Conservation (phyloP, 2,113 vertebrate species). For the Lycaon pictus region DNA sequence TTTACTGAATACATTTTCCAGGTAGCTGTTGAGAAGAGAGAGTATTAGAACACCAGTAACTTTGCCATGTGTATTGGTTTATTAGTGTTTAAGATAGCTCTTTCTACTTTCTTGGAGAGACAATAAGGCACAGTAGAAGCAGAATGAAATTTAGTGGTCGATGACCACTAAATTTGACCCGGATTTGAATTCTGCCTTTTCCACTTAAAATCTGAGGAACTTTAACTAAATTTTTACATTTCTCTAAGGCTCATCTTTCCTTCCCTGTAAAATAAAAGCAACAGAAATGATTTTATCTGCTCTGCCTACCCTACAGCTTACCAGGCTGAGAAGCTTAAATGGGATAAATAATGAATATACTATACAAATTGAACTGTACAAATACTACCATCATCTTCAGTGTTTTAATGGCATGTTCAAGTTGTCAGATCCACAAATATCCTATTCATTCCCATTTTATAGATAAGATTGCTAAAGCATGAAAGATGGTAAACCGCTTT, state of each 20-base stretch:
- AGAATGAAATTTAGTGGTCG: conserved; percentile 37
- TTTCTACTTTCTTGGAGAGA: conserved; percentile 26
- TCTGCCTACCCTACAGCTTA: conserved; percentile 30
- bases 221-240: not conserved
- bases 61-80: not conserved
- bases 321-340: conserved; percentile 49
- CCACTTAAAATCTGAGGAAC: not conserved
- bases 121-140: conserved; percentile 16
- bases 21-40: conserved; percentile 20
- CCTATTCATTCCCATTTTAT: conserved; percentile 13
- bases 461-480: conserved; percentile 4
- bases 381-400: conserved; percentile 29
- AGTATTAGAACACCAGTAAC: conserved; percentile 5
- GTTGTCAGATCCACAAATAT: not conserved
- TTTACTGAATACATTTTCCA: conserved; percentile 55
- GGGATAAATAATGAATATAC: conserved; percentile 30
- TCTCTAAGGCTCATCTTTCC: conserved; percentile 41
- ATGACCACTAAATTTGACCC: not conserved
- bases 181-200: conserved; percentile 38
- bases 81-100: conserved; percentile 4
- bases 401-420: conserved; percentile 53
- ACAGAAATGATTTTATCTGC: conserved; percentile 22
- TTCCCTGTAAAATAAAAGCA: conserved; percentile 52
- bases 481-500: conserved; percentile 21
- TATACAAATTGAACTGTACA: conserved; percentile 34